A percentile compares a stretch with the other conserved stretches of the same genome.
phyloP scores from a whole-genome alignment of 2,888 invertebrate species.

The Ophioninae sp. region DNA sequence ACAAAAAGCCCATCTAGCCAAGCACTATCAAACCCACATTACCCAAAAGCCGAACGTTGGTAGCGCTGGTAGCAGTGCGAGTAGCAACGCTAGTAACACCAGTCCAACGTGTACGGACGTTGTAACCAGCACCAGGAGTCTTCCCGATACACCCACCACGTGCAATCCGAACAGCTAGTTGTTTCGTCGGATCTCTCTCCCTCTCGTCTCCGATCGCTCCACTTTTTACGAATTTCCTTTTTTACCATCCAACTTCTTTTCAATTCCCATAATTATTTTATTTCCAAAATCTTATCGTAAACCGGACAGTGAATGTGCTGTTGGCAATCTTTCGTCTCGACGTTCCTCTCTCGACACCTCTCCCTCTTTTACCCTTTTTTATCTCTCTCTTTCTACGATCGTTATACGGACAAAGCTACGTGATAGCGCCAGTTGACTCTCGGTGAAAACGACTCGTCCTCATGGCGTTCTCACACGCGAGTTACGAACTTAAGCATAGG shows the following conservation, averaged over 20 bases:
- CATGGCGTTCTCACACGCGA: neutral
- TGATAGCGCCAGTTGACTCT: slow-evolving; percentile 47
- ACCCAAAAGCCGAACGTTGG: slow-evolving; percentile 89
- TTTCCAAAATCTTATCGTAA: slow-evolving; percentile 20
- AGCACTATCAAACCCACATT: slow-evolving; percentile 96
- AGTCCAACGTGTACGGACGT: slow-evolving; percentile 63
- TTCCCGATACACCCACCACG: slow-evolving; percentile 54
- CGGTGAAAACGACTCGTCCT: slow-evolving; percentile 54
- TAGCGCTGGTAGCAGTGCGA: slow-evolving; percentile 78
- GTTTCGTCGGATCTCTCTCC: slow-evolving; percentile 15
- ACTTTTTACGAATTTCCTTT: slow-evolving; percentile 15
- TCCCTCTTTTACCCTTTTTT: no score
- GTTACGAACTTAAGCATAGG: neutral
- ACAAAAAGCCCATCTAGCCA: slow-evolving; percentile 95
- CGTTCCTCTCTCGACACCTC: slow-evolving; percentile 34
- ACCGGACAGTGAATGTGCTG: slow-evolving; percentile 26
- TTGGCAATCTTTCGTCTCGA: slow-evolving; percentile 41
- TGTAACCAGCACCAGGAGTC: slow-evolving; percentile 58
- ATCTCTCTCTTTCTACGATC: neutral
- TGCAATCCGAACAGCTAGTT: slow-evolving; percentile 76
- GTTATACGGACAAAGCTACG: slow-evolving; percentile 31
- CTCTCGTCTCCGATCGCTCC: slow-evolving; percentile 6
- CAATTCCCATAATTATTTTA: slow-evolving; percentile 9
- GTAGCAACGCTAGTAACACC: slow-evolving; percentile 63
- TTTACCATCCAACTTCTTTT: neutral